phyloP scores from a whole-genome alignment of 2,797 vertebrate genomes.

The Mallotus villosus region DNA sequence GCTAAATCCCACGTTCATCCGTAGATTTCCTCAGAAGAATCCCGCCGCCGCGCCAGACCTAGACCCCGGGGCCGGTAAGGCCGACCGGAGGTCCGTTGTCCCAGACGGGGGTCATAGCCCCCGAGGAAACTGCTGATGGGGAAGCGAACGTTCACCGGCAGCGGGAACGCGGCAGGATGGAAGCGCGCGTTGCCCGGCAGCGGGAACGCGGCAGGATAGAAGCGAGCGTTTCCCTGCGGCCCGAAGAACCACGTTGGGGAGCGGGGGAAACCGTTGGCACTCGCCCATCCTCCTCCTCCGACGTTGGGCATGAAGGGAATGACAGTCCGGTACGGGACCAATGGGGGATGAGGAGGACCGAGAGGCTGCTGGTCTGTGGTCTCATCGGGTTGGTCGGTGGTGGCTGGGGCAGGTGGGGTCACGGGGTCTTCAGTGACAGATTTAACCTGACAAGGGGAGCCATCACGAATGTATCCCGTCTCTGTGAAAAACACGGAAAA shows the following conservation, averaged over 20 bases:
- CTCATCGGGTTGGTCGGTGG: not conserved
- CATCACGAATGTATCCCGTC: not conserved
- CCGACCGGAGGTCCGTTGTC: not conserved
- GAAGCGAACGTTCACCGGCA: not conserved
- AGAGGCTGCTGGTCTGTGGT: not conserved
- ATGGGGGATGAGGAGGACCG: not conserved
- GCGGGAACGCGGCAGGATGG: no score
- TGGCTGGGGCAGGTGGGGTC: not conserved
- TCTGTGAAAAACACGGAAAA: not conserved
- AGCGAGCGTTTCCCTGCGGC: not conserved
- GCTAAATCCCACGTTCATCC: not conserved
- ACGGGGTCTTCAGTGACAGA: slow-evolving; percentile 6
- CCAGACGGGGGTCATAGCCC: not conserved
- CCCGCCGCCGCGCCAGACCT: not conserved
- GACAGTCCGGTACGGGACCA: slow-evolving; percentile 1
- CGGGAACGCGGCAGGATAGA: no score
- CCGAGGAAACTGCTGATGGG: not conserved
- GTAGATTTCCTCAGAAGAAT: not conserved
- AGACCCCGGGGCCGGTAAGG: not conserved
- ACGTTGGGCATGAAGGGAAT: not conserved
- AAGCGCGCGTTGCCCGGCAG: no score
- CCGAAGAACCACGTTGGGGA: slow-evolving; percentile 6
- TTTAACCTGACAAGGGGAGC: slow-evolving; percentile 16
- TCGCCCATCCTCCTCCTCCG: not conserved
- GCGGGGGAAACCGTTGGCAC: not conserved